Percentiles rank a stretch among this genome's conserved stretches.
Conservation (phyloP, 1,140 invertebrate genomes). For the Brachionus plicatilis region DNA sequence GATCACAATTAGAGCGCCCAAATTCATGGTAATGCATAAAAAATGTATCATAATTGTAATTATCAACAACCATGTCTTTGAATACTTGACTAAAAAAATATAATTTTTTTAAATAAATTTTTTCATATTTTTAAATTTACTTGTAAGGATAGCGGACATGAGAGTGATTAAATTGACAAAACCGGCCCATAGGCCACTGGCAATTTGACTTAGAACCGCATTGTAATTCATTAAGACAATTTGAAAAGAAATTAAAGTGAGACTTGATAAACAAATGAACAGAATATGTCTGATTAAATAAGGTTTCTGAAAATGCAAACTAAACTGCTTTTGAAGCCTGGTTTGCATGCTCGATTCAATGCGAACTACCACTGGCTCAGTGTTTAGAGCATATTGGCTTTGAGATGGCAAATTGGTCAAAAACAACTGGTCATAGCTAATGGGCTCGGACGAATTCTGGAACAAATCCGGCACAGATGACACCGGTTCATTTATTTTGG, state of each 20-base stretch:
- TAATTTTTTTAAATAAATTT: too few species aligned
- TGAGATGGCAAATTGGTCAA: background rate
- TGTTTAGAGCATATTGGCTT: background rate
- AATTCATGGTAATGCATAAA: background rate
- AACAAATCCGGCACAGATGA: background rate
- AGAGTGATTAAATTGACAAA: conserved; percentile 11
- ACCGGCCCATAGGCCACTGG: background rate
- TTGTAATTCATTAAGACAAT: conserved; percentile 15
- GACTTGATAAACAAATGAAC: conserved; percentile 19
- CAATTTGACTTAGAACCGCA: background rate
- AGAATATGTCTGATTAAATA: conserved; percentile 4
- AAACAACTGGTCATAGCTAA: conserved; percentile 13
- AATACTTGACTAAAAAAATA: conserved; percentile 22
- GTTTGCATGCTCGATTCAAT: background rate
- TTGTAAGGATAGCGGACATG: background rate
- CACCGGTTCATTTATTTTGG: background rate
- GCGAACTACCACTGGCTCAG: background rate
- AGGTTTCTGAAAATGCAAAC: background rate
- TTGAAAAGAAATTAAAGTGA: conserved; percentile 19
- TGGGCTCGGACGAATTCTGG: background rate
- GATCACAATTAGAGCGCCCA: background rate
- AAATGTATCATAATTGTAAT: conserved; percentile 3
- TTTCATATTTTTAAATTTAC: background rate
- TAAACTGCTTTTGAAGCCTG: background rate
- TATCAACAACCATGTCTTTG: background rate